Base-by-base conservation (phyloP, 64 coral and sea anemone genomes). In the Anthopleura sola region DNA sequence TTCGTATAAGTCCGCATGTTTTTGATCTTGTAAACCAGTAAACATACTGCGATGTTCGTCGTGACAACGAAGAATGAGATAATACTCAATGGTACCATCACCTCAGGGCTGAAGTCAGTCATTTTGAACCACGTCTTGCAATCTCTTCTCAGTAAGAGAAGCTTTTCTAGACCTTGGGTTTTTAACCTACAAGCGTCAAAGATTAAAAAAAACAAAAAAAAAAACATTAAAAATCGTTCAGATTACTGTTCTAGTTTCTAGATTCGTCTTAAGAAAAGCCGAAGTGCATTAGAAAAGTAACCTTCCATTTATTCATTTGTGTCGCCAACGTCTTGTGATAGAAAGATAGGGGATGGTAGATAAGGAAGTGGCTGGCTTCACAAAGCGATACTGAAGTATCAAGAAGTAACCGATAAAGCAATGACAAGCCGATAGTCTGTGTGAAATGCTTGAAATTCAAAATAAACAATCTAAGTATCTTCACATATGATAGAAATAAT, bases 1-100 rank as follows among this genome's bases (percentile, higher is more conserved):
- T 91, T 91, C 29, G 89, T 91, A 19, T 91, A 91, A 29, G 84
- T 86, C 24, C 89, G 26, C 89, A 91, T 91, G 23, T 69, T 80
- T 48, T 91, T 91, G 55, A 91, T 54, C 66, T 91, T 91, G 74
- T 49, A 91, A 37, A 91, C 89, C 75, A 91, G 33, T 21, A 81
- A 0, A 49, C 89, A 91, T 24, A 91, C 89, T 3, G 78, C 38
- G 24, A 82, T 85, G 76, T 91, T 91, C 2, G 89, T 82, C 54
- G 83, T 75, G 38, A 91, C 54, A 4, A 62, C 76, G 16, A 19
- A 36, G 7, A 91, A 44, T 36, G 89, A 85, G 6, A 91, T 60
- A 17, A 91, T 91, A 12, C 89, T 91, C 32, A 91, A 49, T 5
- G 84, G 84, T 36, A 91, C 23, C 16, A 91, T 75, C 1, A 86